Conservation (phyloP, 2,888 invertebrate species). For the Acrocyrtus sp. region DNA sequence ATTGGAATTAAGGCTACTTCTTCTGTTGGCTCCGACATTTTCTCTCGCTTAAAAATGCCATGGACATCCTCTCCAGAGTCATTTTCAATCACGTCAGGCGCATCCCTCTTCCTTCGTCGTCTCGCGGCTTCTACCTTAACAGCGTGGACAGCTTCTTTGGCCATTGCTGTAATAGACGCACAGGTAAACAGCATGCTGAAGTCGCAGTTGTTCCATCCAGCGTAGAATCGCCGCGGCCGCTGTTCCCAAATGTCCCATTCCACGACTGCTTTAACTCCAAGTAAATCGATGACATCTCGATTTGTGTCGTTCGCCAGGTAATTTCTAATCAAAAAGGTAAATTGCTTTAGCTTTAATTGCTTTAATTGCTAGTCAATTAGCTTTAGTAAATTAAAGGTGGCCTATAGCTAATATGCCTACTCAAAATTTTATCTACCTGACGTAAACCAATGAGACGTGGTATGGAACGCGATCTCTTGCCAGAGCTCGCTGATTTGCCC, state of each 20-base stretch:
- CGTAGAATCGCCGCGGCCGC: neutral
- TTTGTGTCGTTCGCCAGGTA: neutral
- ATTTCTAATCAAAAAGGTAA: too few species aligned
- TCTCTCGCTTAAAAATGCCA: too few species aligned
- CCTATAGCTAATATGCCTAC: too few species aligned
- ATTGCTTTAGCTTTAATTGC: too few species aligned
- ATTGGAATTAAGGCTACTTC: neutral
- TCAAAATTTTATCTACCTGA: too few species aligned
- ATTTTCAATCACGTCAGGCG: neutral
- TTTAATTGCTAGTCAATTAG: too few species aligned
- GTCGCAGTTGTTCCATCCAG: conserved; percentile 19
- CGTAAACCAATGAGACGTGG: conserved; percentile 6
- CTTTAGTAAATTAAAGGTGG: too few species aligned
- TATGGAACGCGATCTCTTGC: neutral
- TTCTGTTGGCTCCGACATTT: neutral
- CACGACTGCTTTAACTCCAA: neutral
- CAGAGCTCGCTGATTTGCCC: neutral
- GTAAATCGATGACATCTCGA: neutral
- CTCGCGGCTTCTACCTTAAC: neutral
- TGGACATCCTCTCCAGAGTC: neutral
- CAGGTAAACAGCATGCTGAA: conserved; percentile 13
- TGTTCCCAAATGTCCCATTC: conserved; percentile 28
- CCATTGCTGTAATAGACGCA: neutral
- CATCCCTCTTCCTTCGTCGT: neutral
- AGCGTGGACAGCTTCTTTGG: neutral